A percentile compares a stretch with the other conserved stretches of the same genome.
These are phyloP conservation scores for Etheostoma nigrum DNA, from an alignment of 2,797 vertebrate species.

Conservation along the genomic window DNA sequence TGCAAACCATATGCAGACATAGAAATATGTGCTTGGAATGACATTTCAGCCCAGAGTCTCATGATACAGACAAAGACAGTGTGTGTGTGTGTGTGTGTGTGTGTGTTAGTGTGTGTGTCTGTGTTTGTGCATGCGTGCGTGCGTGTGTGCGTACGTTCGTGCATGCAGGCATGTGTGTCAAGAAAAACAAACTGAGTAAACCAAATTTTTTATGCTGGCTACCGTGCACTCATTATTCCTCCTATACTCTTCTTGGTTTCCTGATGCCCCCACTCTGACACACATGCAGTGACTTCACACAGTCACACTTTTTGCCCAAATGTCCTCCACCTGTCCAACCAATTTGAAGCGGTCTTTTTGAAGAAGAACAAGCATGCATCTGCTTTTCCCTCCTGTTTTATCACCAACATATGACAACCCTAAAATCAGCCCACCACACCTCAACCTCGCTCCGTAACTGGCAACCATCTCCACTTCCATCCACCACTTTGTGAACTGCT, in stretches of 20 bases:
- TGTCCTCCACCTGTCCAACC: background rate
- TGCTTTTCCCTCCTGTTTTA: background rate
- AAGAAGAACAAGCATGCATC: background rate
- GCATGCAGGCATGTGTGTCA: background rate
- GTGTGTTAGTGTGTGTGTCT: background rate
- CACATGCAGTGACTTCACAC: constrained; percentile 1
- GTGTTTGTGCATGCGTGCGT: background rate
- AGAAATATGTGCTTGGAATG: constrained; percentile 41
- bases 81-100: constrained; percentile 22
- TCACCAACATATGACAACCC: background rate
- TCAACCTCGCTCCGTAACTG: too few relatives aligned
- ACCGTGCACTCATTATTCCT: background rate
- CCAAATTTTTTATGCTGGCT: constrained; percentile 16
- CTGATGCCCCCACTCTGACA: background rate
- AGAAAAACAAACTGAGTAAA: constrained; percentile 29
- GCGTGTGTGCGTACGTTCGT: background rate
- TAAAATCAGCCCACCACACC: background rate
- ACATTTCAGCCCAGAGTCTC: constrained; percentile 42
- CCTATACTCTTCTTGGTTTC: background rate
- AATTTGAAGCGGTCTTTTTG: background rate
- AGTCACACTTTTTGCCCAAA: background rate
- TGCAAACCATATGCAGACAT: constrained; percentile 48
- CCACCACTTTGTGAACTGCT: background rate
- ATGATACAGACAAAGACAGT: constrained; percentile 47
- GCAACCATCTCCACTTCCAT: background rate